Conservation (phyloP, 2,113 vertebrate genomes). For the Cyphomyrus discorhynchus region DNA sequence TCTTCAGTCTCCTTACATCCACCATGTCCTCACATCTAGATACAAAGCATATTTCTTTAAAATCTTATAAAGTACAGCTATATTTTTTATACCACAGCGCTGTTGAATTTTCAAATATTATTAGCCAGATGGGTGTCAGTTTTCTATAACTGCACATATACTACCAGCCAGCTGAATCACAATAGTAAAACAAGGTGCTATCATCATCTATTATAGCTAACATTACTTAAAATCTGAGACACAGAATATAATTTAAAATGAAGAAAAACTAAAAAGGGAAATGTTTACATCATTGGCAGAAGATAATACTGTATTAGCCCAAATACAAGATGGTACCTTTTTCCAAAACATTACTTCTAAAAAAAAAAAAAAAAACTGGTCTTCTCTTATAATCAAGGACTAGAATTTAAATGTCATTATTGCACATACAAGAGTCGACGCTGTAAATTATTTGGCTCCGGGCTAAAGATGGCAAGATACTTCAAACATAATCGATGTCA, state of each 20-base stretch:
- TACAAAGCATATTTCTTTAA: neutral
- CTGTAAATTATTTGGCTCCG: neutral
- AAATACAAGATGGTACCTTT: neutral
- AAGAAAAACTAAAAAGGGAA: neutral
- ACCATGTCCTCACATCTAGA: slow-evolving; percentile 87
- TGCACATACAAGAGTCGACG: neutral
- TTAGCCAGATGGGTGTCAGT: neutral
- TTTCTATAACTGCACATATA: neutral
- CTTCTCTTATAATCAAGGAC: neutral
- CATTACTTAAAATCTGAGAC: neutral
- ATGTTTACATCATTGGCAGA: neutral
- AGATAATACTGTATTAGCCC: neutral
- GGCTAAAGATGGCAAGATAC: neutral
- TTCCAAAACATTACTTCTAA: neutral
- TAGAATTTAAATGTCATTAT: neutral
- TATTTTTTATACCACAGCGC: neutral
- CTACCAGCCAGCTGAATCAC: neutral
- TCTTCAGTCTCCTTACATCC: slow-evolving; percentile 86
- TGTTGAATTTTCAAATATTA: neutral
- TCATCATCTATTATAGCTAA: neutral
- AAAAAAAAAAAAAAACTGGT: neutral
- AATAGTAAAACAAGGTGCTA: neutral
- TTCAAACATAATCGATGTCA: neutral
- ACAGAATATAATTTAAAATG: neutral
- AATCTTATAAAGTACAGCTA: neutral